Conservation (phyloP, 2,888 invertebrate genomes). For the Ochropacha duplaris region DNA sequence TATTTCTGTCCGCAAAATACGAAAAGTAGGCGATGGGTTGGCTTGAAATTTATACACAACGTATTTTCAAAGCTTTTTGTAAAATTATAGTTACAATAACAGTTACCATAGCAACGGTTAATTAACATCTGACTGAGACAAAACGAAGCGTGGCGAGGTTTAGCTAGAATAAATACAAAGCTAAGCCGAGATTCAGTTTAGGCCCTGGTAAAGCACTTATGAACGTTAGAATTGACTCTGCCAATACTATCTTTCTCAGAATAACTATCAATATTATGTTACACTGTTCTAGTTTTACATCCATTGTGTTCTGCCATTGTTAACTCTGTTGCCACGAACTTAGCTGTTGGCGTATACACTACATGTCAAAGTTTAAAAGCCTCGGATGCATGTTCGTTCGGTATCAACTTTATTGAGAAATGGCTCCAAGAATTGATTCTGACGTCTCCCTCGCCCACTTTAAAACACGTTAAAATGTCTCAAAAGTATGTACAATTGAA, state of each 20-base stretch:
- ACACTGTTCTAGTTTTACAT: background rate
- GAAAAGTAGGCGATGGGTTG: too few species aligned
- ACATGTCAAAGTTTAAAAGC: slow-evolving; percentile 77
- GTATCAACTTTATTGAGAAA: slow-evolving; percentile 75
- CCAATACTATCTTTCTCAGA: background rate
- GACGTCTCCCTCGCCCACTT: slow-evolving; percentile 44
- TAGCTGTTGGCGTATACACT: slow-evolving; percentile 23
- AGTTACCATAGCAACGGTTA: too few species aligned
- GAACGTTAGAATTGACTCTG: too few species aligned
- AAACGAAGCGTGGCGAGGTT: too few species aligned
- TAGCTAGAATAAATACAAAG: too few species aligned
- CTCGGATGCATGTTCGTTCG: slow-evolving; percentile 60
- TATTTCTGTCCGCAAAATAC: too few species aligned
- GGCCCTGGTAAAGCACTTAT: too few species aligned
- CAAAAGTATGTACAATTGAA: slow-evolving; percentile 11
- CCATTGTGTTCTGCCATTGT: slow-evolving; percentile 4
- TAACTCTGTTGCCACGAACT: slow-evolving; percentile 5
- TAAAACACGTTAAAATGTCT: slow-evolving; percentile 30
- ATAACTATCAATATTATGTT: background rate
- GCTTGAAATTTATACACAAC: too few species aligned
- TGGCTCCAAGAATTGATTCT: slow-evolving; percentile 76
- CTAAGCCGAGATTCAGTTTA: too few species aligned
- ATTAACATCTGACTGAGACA: too few species aligned
- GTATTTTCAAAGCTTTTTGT: too few species aligned
- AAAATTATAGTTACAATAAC: too few species aligned